phyloP scores from a whole-genome alignment of 2,888 invertebrate genomes.

The Thumatha senex region DNA sequence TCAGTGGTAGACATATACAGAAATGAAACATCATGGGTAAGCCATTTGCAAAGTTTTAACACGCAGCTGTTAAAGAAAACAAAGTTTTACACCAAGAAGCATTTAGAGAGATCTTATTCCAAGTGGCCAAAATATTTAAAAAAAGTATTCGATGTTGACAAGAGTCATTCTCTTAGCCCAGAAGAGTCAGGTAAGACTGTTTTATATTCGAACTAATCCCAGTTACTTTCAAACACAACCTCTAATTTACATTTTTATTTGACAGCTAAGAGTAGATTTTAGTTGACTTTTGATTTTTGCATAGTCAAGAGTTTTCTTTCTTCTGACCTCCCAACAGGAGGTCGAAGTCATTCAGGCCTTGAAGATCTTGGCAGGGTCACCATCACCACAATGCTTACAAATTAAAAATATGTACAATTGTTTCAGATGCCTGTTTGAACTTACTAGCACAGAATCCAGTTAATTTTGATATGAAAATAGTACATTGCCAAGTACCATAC shows the following conservation, averaged over 20 bases:
- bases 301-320: too few relatives aligned
- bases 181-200: slow-evolving; percentile 41
- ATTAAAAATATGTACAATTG: not conserved
- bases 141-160: slow-evolving; percentile 11
- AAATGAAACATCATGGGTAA: slow-evolving; percentile 18
- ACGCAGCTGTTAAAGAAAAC: slow-evolving; percentile 17
- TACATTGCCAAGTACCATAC: slow-evolving; percentile 31
- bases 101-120: slow-evolving; percentile 21
- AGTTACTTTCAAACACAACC: too few relatives aligned
- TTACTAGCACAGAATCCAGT: slow-evolving; percentile 34
- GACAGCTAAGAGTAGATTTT: too few relatives aligned
- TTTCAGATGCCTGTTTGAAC: slow-evolving; percentile 36
- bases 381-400: too few relatives aligned
- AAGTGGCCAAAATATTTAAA: slow-evolving; percentile 28
- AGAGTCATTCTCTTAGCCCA: slow-evolving; percentile 39
- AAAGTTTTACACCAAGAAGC: slow-evolving; percentile 1
- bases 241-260: too few relatives aligned
- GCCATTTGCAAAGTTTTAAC: slow-evolving; percentile 9
- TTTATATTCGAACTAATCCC: not conserved
- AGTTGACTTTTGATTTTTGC: too few relatives aligned
- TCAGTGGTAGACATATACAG: slow-evolving; percentile 22
- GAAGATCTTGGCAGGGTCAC: too few relatives aligned
- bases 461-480: slow-evolving; percentile 5
- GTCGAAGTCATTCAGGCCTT: too few relatives aligned
- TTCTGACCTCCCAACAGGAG: too few relatives aligned